These are phyloP conservation scores for Orgyia antiqua DNA, from an alignment of 2,888 invertebrate species.

Conservation along the genomic window DNA sequence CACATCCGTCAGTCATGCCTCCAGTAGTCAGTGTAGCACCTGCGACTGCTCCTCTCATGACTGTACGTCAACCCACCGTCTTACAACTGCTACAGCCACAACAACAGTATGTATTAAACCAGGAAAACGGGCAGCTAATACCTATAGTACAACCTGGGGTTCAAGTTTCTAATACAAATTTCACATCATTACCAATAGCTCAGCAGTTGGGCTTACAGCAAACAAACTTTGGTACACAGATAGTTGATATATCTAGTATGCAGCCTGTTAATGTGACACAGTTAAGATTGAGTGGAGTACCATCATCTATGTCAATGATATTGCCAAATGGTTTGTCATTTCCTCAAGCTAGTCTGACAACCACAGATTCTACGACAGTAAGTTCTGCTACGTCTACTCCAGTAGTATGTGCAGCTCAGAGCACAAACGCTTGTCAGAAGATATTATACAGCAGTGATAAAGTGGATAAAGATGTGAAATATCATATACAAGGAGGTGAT, in stretches of 20 bases:
- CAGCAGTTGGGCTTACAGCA: constrained; percentile 60
- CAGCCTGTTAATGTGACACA: constrained; percentile 70
- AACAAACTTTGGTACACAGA: constrained; percentile 62
- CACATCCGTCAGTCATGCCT: constrained; percentile 49
- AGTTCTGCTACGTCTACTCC: constrained; percentile 64
- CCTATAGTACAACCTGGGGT: constrained; percentile 69
- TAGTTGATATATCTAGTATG: constrained; percentile 66
- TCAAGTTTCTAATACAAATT: constrained; percentile 65
- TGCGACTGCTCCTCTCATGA: constrained; percentile 63
- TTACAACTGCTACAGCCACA: constrained; percentile 59
- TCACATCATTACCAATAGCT: constrained; percentile 58
- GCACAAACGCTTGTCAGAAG: constrained; percentile 63
- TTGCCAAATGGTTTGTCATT: constrained; percentile 60
- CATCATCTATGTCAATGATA: constrained; percentile 72
- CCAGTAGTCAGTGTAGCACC: constrained; percentile 64
- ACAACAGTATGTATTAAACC: constrained; percentile 68
- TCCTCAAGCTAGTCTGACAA: constrained; percentile 59
- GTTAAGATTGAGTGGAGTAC: constrained; percentile 60
- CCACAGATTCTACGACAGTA: constrained; percentile 63
- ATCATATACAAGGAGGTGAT: constrained; percentile 66
- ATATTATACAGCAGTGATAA: constrained; percentile 68
- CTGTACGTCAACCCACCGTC: constrained; percentile 66
- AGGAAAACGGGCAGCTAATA: constrained; percentile 70
- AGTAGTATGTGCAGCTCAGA: constrained; percentile 68
- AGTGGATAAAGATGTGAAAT: constrained; percentile 66